Conservation (phyloP, 2,113 vertebrate genomes). For the Pachycephala philippinensis region DNA sequence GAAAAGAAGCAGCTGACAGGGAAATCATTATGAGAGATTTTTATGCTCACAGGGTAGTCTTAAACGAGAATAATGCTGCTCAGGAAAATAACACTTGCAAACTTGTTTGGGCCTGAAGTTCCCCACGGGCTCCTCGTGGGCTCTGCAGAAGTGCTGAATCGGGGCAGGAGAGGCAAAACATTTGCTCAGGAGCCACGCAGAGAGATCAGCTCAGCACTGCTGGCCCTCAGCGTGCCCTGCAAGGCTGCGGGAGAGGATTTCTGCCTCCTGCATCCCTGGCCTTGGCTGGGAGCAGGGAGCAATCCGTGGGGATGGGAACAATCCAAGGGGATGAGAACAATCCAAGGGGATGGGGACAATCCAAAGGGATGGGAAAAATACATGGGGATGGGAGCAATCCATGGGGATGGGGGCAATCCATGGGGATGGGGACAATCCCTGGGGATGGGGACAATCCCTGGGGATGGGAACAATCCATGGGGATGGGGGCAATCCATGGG, state of each 20-base stretch:
- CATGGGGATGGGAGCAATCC: accelerated
- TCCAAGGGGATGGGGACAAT: accelerated
- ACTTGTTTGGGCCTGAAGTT: background rate
- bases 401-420: accelerated
- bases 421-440: accelerated
- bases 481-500: accelerated
- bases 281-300: background rate
- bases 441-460: background rate
- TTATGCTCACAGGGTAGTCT: conserved; percentile 9
- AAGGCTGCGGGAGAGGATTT: background rate
- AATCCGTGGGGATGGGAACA: background rate
- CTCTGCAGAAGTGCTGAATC: conserved; percentile 3
- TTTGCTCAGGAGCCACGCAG: background rate
- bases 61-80: background rate
- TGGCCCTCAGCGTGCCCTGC: background rate
- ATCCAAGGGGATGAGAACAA: accelerated
- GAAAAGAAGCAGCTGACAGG: conserved; percentile 41
- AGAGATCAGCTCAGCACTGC: background rate
- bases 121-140: background rate
- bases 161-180: background rate
- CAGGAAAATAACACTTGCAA: background rate
- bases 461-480: background rate
- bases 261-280: background rate
- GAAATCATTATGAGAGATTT: conserved; percentile 45
- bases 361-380: accelerated